Base-by-base conservation (phyloP, 2,888 invertebrate genomes). In the Eugnorisma glareosa region DNA sequence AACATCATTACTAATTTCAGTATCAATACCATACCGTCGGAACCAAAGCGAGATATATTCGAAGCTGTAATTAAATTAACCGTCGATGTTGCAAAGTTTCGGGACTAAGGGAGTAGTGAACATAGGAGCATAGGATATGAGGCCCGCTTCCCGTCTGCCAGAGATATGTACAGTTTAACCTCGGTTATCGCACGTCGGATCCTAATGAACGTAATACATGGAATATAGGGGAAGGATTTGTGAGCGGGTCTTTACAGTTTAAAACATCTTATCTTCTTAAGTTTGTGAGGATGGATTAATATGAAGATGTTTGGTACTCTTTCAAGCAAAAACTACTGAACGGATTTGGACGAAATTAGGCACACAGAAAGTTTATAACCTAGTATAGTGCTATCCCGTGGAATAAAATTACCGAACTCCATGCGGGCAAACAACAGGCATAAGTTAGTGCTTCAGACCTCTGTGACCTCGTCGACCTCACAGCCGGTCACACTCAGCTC, bases 81-180 rank as follows among this genome's bases (percentile, higher is more conserved):
- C 45, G 75, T 80, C 61, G 28, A 54, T 73, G 57, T 51, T 8
- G 15, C n/a, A 45, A 72, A 51, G 81, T 73, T 78, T 71, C 15
- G 28, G 54, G 28, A 45, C 51, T 37, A 37, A 21, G 37, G 31
- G 40, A 51, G 59, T 43, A 74, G 63, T 10, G 48, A 51, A 24
- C 54, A 2, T 48, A 75, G 68, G 68, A 68, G 37, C 54, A 10
- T 43, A 81, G 66, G 68, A 72, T 68, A 67, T 69, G 73, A 71
- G 73, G 28, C 61, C n/a, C 24, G 63, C 48, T 84, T 73, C 75
- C 63, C 66, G 84, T 77, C 73, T 80, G 70, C 48, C 64, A 73
- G 64, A 75, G 77, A 79, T 87, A 81, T 54, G 67, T 75, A 73
- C 61, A 85, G 76, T 76, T 83, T 80, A 77, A 77, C 73, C 83